These are phyloP conservation scores for Lates calcarifer DNA, from an alignment of 2,113 vertebrate species.

Conservation along the genomic window DNA sequence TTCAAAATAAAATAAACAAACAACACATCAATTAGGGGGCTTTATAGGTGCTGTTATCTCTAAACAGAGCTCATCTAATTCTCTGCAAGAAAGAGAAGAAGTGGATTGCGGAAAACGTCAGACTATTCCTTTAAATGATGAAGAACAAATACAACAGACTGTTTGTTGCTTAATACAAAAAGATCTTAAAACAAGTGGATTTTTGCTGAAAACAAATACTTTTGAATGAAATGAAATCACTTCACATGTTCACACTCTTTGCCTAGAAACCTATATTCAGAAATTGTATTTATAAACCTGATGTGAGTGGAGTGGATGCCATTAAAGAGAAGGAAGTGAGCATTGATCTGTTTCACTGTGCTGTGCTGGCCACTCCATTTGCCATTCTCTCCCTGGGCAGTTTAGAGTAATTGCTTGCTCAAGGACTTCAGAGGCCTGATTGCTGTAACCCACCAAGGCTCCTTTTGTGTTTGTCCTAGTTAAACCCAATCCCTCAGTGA, in stretches of 20 bases:
- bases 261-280: not conserved
- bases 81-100: not conserved
- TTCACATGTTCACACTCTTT: not conserved
- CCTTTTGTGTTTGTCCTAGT: slow-evolving; percentile 48
- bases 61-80: not conserved
- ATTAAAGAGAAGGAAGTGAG: slow-evolving; percentile 42
- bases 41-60: not conserved
- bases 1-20: no score
- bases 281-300: not conserved
- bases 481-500: slow-evolving; percentile 33
- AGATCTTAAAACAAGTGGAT: not conserved
- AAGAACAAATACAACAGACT: not conserved
- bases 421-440: slow-evolving; percentile 60
- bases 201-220: not conserved
- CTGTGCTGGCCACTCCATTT: slow-evolving; percentile 50
- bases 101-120: not conserved
- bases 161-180: not conserved
- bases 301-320: slow-evolving; percentile 21
- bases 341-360: slow-evolving; percentile 69
- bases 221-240: no score
- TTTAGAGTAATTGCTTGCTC: slow-evolving; percentile 70
- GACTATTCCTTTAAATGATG: not conserved
- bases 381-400: slow-evolving; percentile 35
- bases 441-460: slow-evolving; percentile 48
- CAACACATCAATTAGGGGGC: no score